These are phyloP conservation scores for Cerastis leucographa DNA, from an alignment of 2,888 invertebrate genomes.

Conservation along the genomic window DNA sequence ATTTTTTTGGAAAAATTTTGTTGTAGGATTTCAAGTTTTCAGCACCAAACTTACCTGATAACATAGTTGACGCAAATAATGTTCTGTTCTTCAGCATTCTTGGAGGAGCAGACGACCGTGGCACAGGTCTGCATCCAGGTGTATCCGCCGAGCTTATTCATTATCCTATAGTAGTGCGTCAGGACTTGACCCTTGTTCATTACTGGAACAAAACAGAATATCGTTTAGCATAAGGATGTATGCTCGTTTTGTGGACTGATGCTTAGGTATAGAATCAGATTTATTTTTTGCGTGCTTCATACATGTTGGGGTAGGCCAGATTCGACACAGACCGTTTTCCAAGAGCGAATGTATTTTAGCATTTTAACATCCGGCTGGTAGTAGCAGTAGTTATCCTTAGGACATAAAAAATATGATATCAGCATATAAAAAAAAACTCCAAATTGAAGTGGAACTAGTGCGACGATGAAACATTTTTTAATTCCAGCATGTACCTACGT, in stretches of 20 bases:
- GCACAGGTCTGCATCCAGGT: slow-evolving; percentile 99
- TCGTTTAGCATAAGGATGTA: neutral
- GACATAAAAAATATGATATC: neutral
- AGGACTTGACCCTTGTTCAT: slow-evolving; percentile 99
- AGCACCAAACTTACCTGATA: slow-evolving; percentile 93
- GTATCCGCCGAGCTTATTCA: slow-evolving; percentile 99
- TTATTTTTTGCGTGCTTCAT: neutral
- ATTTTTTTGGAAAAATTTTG: neutral
- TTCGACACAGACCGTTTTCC: neutral
- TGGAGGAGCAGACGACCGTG: slow-evolving; percentile 98
- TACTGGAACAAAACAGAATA: slow-evolving; percentile 91
- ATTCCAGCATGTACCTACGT: neutral
- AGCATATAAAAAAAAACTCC: neutral
- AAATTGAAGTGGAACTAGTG: neutral
- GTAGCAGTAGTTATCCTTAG: neutral
- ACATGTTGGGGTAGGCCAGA: neutral
- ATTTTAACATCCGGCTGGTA: neutral
- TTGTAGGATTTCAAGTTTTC: neutral
- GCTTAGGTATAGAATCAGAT: neutral
- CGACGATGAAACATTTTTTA: neutral
- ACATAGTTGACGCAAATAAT: slow-evolving; percentile 99
- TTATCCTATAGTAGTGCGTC: slow-evolving; percentile 98
- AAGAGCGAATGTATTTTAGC: too few species aligned
- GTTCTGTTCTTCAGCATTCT: slow-evolving; percentile 99
- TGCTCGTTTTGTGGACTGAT: neutral